Base-by-base conservation (phyloP, 2,888 invertebrate species). In the Herminia tarsipennalis region DNA sequence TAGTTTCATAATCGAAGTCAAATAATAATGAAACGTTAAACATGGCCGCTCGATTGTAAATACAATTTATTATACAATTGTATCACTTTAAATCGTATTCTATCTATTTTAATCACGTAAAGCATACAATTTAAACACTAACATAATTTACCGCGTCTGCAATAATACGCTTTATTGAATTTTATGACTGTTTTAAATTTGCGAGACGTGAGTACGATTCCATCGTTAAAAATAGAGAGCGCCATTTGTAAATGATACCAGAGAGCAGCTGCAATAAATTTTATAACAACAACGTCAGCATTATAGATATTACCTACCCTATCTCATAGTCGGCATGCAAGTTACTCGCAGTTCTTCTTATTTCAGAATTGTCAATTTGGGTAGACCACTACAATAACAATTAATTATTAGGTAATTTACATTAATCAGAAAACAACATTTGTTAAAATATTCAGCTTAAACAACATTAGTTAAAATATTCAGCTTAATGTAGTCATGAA, bases 161-260 rank as follows among this genome's bases (percentile, higher is more conserved):
- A 67, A 73, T 71, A 69, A 70, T 63, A 66, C 57, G 65, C 62
- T 67, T 66, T 69, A 69, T 72, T 63, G 65, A 67, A 69, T 68
- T 69, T 65, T 60, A 73, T 60, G 67, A 63, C 55, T 56, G 48
- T 66, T 73, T 69, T 57, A 57, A 60, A 63, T 59, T 63, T 47
- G 24, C 42, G 30, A 54, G 56, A 57, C 54, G 51, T 62, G 64
- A 62, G 54, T 56, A 56, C 57, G 55, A 60, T 66, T 58, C 49
- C 46, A 59, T 59, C 49, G 60, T 64, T 63, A 66, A 66, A 71
- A 65, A 74, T 61, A 60, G 57, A 65, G 27, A 30, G 45, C 48
- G 43, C 50, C 41, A 52, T 68, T 67, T 54, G 30, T 41, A 58
- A 68, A 70, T 66, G 37, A 64, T 63, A 61, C 56, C 53, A 45